phyloP scores from a whole-genome alignment of 2,113 vertebrate genomes.

The Brienomyrus longianalis region DNA sequence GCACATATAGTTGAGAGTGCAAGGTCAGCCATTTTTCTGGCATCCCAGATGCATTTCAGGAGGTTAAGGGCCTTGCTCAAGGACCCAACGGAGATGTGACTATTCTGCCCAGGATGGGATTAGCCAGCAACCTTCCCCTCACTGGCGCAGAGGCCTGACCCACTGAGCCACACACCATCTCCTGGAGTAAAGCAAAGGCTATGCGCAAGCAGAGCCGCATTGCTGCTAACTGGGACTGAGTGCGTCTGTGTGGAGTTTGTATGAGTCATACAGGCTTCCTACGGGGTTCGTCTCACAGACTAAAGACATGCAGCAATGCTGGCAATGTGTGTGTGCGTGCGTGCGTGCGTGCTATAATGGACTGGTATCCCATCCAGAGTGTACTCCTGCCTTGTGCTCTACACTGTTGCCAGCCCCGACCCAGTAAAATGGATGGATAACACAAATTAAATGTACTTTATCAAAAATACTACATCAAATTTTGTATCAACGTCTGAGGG shows the following conservation, averaged over 20 bases:
- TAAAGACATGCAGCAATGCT: neutral
- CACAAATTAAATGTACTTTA: neutral
- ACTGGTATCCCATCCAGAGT: neutral
- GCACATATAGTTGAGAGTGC: neutral
- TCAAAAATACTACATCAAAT: neutral
- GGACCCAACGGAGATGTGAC: neutral
- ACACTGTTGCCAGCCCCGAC: neutral
- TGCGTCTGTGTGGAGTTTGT: neutral
- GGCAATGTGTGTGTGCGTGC: neutral
- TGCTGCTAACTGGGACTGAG: neutral
- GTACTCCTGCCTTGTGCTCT: neutral
- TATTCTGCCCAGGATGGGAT: neutral
- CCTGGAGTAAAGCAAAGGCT: neutral
- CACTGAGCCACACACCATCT: neutral
- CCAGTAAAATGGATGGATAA: neutral
- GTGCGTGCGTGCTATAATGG: neutral
- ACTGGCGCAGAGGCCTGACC: neutral
- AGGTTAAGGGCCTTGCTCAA: neutral
- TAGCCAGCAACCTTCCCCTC: neutral
- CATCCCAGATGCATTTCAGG: neutral
- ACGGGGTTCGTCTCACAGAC: neutral
- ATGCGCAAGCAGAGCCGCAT: neutral
- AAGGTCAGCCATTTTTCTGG: neutral
- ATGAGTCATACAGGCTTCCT: neutral
- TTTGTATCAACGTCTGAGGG: neutral